These are phyloP conservation scores for Dichetophora obliterata DNA, from an alignment of 2,888 invertebrate species.

Conservation along the genomic window DNA sequence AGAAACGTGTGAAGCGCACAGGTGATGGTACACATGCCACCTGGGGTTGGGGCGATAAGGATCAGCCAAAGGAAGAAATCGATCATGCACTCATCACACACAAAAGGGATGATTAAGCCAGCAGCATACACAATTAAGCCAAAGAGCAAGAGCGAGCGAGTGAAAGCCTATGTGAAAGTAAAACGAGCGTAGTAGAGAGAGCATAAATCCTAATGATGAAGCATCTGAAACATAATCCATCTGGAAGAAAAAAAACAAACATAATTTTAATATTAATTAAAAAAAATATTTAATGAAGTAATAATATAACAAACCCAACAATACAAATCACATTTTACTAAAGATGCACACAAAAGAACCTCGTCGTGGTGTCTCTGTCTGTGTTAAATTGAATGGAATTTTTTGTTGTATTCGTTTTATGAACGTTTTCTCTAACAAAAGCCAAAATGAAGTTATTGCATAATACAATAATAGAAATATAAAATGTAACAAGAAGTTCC, in stretches of 20 bases:
- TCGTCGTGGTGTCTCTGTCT: constrained; percentile 51
- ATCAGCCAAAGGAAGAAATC: constrained; percentile 73
- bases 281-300: not conserved
- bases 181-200: no score
- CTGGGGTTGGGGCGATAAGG: constrained; percentile 87
- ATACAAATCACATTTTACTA: constrained; percentile 15
- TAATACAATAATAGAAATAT: no score
- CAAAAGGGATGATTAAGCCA: constrained; percentile 72
- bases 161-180: no score
- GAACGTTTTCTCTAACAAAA: no score
- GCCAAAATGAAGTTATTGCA: no score
- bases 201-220: not conserved
- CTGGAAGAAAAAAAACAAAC: not conserved
- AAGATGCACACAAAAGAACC: not conserved
- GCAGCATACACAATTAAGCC: not conserved
- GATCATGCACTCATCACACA: constrained; percentile 73
- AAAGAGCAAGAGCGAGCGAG: not conserved
- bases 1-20: constrained; percentile 78
- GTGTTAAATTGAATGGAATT: constrained; percentile 63
- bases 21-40: constrained; percentile 81
- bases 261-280: constrained; percentile 9
- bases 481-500: not conserved
- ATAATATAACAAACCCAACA: constrained; percentile 29
- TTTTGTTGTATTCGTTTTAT: not conserved
- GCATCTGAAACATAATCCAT: no score